Conservation (phyloP, 2,113 vertebrate species). For the Oxyura jamaicensis region DNA sequence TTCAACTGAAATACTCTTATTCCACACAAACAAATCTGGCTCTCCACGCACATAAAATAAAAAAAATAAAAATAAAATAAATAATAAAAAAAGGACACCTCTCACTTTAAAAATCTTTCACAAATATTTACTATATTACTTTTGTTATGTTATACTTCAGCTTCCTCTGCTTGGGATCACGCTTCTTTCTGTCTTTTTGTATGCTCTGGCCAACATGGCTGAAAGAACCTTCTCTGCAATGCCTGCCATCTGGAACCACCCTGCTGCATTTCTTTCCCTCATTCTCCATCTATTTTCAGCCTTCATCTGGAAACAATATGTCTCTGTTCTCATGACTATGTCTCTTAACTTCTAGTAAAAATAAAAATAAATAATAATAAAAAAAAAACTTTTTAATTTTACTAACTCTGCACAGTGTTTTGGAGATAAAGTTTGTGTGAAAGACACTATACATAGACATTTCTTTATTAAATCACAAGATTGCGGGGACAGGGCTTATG, state of each 20-base stretch:
- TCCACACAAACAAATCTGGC: neutral
- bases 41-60: neutral
- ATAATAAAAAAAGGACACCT: neutral
- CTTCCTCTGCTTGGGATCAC: neutral
- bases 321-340: slow-evolving; percentile 42
- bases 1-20: neutral
- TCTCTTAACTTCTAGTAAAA: slow-evolving; percentile 66
- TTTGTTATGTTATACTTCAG: neutral
- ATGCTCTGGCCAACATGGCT: slow-evolving; percentile 33
- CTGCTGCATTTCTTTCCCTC: slow-evolving; percentile 39
- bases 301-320: slow-evolving; percentile 70
- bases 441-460: slow-evolving; percentile 43
- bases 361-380: neutral
- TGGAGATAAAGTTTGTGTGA: slow-evolving; percentile 50
- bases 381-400: slow-evolving; percentile 49
- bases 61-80: neutral
- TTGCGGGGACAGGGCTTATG: neutral
- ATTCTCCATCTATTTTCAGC: slow-evolving; percentile 60
- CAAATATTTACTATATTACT: neutral
- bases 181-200: neutral
- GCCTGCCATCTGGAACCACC: slow-evolving; percentile 63
- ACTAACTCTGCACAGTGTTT: slow-evolving; percentile 35
- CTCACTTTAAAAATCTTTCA: neutral
- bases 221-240: slow-evolving; percentile 53
- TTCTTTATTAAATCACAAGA: slow-evolving; percentile 41